Percentiles rank a stretch among this genome's conserved stretches.
Evolutionary conservation across 2,888 invertebrate species (phyloP).

Genomic region (Cerastis leucographa): DNA sequence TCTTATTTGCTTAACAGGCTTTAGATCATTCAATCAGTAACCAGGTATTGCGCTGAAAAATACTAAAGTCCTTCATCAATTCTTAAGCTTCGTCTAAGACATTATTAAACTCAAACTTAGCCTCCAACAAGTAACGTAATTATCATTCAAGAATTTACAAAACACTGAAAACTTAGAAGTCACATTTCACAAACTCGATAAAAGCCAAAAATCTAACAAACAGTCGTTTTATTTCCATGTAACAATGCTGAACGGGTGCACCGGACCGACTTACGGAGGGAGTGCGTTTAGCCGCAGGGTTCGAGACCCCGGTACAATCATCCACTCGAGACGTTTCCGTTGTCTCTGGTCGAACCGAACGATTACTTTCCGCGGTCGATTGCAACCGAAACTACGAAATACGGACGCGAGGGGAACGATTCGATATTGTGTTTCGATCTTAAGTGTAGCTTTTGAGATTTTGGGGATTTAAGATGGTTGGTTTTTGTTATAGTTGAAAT

Average conservation of each 20-base stretch:
- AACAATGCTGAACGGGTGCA: constrained; percentile 62
- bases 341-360: constrained; percentile 77
- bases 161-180: background rate
- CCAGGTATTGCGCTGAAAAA: background rate
- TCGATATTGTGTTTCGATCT: constrained; percentile 36
- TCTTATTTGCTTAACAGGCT: background rate
- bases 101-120: background rate
- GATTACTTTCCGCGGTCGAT: constrained; percentile 68
- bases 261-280: constrained; percentile 38
- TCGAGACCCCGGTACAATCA: constrained; percentile 85
- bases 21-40: background rate
- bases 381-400: constrained; percentile 45
- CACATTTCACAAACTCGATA: constrained; percentile 13
- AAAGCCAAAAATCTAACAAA: constrained; percentile 42
- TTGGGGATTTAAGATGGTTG: background rate
- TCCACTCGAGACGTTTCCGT: constrained; percentile 88
- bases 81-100: background rate
- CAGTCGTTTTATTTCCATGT: constrained; percentile 43
- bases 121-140: background rate
- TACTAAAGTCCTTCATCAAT: background rate
- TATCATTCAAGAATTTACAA: background rate
- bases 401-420: constrained; percentile 34
- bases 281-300: constrained; percentile 70
- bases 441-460: constrained; percentile 21
- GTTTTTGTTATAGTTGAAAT: background rate